Evolutionary conservation across 1,140 invertebrate genomes (phyloP), one percentile per base, ranked within the genome.

Genomic region (Psilanteris sp.): DNA sequence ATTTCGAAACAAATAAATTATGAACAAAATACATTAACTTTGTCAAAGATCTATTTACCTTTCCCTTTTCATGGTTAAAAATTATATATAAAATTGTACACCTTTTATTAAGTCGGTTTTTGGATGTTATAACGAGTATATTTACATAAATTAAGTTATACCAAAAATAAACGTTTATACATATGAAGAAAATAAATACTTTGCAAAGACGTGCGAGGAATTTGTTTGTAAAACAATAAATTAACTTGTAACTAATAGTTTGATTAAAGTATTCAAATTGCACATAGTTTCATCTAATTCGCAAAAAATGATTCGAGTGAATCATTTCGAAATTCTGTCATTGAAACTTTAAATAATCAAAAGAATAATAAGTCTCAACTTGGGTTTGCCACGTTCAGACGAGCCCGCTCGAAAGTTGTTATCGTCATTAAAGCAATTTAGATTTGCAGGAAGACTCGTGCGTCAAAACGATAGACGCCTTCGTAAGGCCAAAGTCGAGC

Each of bases 371-470:
- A 41, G n/a, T 43, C 43, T 62, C 44, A 62, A 62, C 32, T 50
- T 39, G 24, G 2, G 29, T 26, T 36, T 13, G 26, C 59, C 26
- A 41, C 59, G 14, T n/a, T 41, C 13, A 50, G 39, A 20, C 8
- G 22, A 62, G 59, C 4, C 26, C 10, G 29, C 26, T 62, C 59
- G 27, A 50, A 41, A n/a, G n/a, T n/a, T 31, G 4, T 48, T 26
- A 39, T 46, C 10, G 6, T 46, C 15, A 46, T 27, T 15, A 57
- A 43, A 57, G 27, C 13, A 57, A 64, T 32, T 27, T 52, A 20
- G 24, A 48, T 37, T 15, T 39, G 10, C 31, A 36, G 59, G 59
- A 64, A 64, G 59, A 64, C 59, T 62, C 36, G 34, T 52, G 15
- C 7, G 43, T 20, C 27, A 13, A 31, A 6, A 11, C 26, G 26